Percentiles rank a stretch among this genome's conserved stretches.
Evolutionary conservation across 2,888 invertebrate genomes (phyloP).

Genomic region (Trachelus stipa): DNA sequence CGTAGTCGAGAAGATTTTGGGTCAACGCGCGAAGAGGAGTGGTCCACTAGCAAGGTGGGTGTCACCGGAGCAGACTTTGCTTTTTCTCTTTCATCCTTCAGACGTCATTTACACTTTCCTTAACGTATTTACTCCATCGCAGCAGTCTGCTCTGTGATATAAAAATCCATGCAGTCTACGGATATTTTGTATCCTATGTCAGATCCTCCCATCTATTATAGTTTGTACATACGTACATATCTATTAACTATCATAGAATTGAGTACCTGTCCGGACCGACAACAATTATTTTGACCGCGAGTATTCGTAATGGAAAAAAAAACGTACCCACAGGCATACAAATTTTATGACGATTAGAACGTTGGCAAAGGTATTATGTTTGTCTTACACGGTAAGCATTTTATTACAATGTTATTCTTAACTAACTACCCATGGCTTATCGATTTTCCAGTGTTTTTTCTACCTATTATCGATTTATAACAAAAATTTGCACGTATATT

Average conservation of each 20-base stretch:
- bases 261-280: not conserved
- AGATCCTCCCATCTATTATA: not conserved
- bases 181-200: not conserved
- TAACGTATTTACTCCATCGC: not conserved
- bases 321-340: not conserved
- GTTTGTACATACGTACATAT: not conserved
- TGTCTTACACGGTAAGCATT: not conserved
- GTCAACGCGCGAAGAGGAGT: constrained; percentile 89
- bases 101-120: not conserved
- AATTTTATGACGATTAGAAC: not conserved
- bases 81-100: constrained; percentile 12
- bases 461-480: not conserved
- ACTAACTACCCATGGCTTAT: not conserved
- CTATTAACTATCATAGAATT: not conserved
- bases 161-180: not conserved
- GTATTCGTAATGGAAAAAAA: not conserved
- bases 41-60: constrained; percentile 93
- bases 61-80: constrained; percentile 44
- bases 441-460: not conserved
- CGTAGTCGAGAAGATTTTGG: constrained; percentile 90
- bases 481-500: not conserved
- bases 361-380: not conserved
- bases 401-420: not conserved
- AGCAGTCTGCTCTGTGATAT: not conserved
- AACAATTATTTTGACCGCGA: not conserved